phyloP scores from a whole-genome alignment of 2,888 invertebrate genomes.

The Hirtodrosophila alboralis region DNA sequence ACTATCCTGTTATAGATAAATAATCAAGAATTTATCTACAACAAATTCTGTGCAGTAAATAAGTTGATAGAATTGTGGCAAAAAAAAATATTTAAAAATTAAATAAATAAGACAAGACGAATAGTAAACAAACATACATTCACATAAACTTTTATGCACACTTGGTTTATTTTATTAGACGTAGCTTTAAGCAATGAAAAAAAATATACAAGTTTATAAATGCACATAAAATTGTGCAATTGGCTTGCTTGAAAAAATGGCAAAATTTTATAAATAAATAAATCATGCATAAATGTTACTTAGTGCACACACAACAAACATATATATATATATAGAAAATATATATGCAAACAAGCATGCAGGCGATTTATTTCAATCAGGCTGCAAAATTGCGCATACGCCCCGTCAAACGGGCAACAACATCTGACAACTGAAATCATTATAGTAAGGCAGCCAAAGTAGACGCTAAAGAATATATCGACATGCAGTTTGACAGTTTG shows the following conservation, averaged over 20 bases:
- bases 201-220: too few relatives aligned
- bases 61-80: too few relatives aligned
- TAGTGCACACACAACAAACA: slow-evolving; percentile 3
- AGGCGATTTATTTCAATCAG: slow-evolving; percentile 70
- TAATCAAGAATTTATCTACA: too few relatives aligned
- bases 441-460: slow-evolving; percentile 57
- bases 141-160: not conserved
- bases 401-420: slow-evolving; percentile 50
- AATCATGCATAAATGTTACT: slow-evolving; percentile 56
- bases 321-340: slow-evolving; percentile 1
- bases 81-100: too few relatives aligned
- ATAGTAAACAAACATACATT: too few relatives aligned
- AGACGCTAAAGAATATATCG: slow-evolving; percentile 72
- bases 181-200: slow-evolving; percentile 3
- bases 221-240: slow-evolving; percentile 54
- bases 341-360: slow-evolving; percentile 14
- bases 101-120: too few relatives aligned
- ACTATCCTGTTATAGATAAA: too few relatives aligned
- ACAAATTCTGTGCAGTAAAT: too few relatives aligned
- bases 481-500: slow-evolving; percentile 73
- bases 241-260: slow-evolving; percentile 46
- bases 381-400: slow-evolving; percentile 68
- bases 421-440: slow-evolving; percentile 69
- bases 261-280: slow-evolving; percentile 69
- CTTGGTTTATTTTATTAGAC: slow-evolving; percentile 10